Conservation (phyloP, 2,113 vertebrate species). For the Paracyprichromis sp. region DNA sequence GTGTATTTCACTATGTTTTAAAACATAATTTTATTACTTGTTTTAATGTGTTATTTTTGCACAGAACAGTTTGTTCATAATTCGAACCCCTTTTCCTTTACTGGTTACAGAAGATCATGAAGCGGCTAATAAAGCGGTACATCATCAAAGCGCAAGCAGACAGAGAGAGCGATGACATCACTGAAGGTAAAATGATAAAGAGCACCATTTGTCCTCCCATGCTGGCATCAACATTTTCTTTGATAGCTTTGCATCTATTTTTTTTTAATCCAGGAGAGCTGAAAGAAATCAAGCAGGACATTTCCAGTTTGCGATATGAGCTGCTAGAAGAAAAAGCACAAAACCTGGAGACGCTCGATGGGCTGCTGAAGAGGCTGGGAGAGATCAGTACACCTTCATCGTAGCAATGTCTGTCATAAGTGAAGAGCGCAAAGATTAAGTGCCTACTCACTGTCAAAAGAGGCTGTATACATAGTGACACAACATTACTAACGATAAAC, state of each 20-base stretch:
- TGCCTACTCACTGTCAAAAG: background rate
- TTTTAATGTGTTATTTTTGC: background rate
- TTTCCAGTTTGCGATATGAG: slow-evolving; percentile 95
- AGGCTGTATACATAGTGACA: background rate
- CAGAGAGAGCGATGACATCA: slow-evolving; percentile 93
- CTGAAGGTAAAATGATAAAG: slow-evolving; percentile 78
- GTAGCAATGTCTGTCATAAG: background rate
- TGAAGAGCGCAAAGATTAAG: background rate
- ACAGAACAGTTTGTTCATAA: background rate
- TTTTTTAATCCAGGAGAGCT: slow-evolving; percentile 80
- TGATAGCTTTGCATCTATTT: background rate
- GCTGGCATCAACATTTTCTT: background rate
- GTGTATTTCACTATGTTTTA: background rate
- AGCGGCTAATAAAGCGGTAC: slow-evolving; percentile 94
- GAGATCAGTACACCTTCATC: slow-evolving; percentile 69
- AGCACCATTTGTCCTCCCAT: background rate
- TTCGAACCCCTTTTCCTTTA: background rate
- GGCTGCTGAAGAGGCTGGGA: slow-evolving; percentile 84
- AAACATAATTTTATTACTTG: background rate
- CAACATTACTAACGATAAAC: background rate
- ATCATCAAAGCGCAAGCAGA: slow-evolving; percentile 93
- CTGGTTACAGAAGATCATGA: slow-evolving; percentile 90
- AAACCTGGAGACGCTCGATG: slow-evolving; percentile 87
- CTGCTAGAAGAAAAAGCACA: slow-evolving; percentile 96
- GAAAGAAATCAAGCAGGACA: slow-evolving; percentile 99